Base-by-base conservation (phyloP, 2,113 vertebrate genomes). In the Triplophysa rosa region DNA sequence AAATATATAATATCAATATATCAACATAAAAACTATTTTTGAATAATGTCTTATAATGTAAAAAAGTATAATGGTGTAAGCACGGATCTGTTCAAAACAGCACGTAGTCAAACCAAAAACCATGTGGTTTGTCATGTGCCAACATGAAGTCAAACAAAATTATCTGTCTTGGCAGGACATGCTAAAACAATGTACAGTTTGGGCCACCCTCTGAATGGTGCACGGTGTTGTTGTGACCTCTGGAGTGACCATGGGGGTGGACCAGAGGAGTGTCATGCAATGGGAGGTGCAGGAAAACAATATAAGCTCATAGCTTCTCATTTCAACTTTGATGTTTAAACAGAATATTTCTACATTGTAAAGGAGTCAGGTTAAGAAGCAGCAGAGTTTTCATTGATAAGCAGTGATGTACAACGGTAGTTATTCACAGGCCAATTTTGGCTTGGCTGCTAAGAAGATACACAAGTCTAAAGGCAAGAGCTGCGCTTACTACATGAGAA, bases 401-500 rank as follows among this genome's bases (percentile, higher is more conserved):
- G 4, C 64, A 63, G 1, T 33, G 3, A 96, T 96, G 95, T 94
- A 96, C 77, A 92, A 90, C 68, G 89, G 87, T 52, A 82, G 86
- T 77, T 94, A 93, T 75, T 64, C 89, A 67, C 87, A 91, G 74
- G 91, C 91, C 54, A 94, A 92, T 23, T 85, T 90, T 5, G 89
- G 89, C 11, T 13, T 91, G 66, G 84, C 90, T 61, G 19, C 81
- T 81, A 92, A 89, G 13, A 87, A 91, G 65, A 92, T 89, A 33
- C 81, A 86, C 21, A 87, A 65, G 8, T 87, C 93, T 0, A 94
- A 90, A 42, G 80, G 83, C 62, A 92, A 89, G 52, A 88, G 79
- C 82, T 94, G 93, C 1, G 89, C 90, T 80, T 93, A 94, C 92
- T 98, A 97, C 21, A n/a, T 96, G 78, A 95, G 94, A 19, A 95